Conservation (phyloP, 1,140 invertebrate species). For the Delia radicum region DNA sequence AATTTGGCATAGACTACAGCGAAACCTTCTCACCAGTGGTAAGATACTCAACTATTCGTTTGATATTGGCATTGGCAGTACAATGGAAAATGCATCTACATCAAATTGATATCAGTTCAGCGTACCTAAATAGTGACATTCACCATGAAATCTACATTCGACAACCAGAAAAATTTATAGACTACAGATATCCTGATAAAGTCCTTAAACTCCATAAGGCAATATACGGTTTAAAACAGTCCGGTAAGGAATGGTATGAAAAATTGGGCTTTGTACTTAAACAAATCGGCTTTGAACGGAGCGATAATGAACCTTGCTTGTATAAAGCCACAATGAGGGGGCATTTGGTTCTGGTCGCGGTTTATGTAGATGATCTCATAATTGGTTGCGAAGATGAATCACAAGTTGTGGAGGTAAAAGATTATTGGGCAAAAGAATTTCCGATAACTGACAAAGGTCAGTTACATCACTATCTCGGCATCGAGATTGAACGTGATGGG, state of each 20-base stretch:
- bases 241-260: too few species aligned
- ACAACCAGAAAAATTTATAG: not conserved
- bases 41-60: conserved; percentile 28
- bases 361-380: too few species aligned
- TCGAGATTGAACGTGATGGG: conserved; percentile 38
- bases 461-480: conserved; percentile 41
- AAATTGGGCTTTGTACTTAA: too few species aligned
- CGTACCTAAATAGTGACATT: not conserved
- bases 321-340: too few species aligned
- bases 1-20: conserved; percentile 2
- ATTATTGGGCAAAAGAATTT: conserved; percentile 27
- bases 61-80: conserved; percentile 34
- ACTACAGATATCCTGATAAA: conserved; percentile 23
- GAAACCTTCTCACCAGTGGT: conserved; percentile 31
- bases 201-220: conserved; percentile 43
- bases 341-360: too few species aligned
- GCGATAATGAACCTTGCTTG: too few species aligned
- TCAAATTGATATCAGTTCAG: not conserved
- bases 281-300: too few species aligned
- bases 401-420: not conserved
- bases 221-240: conserved; percentile 49
- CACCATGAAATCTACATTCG: not conserved
- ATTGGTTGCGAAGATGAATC: not conserved
- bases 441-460: conserved; percentile 36
- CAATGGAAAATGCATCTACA: not conserved